Evolutionary conservation across 2,888 invertebrate species (phyloP), one percentile per base, ranked within the genome.

Genomic region (Tinea trinotella): DNA sequence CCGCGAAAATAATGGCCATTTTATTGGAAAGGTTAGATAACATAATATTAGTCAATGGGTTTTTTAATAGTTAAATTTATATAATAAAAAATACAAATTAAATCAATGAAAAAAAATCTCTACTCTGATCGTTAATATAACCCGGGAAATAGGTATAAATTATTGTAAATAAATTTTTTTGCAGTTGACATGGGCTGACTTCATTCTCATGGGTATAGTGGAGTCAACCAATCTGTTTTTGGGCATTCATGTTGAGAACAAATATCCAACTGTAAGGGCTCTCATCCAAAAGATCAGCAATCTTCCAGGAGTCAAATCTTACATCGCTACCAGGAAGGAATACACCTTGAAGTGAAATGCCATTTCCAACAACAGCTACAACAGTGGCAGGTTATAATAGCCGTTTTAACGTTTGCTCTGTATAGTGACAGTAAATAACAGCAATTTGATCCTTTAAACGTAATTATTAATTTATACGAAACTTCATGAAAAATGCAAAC

Each of bases 141-240:
- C 40, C 12, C 10, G 4, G 13, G 6, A 24, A 24, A 9, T 24
- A 9, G 5, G 24, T 24, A 24, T 7, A 4, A 46, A 15, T 7
- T 4, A 22, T 24, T 19, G 22, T 12, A 4, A 50, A 50, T 12
- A 50, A 9, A 7, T 46, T 3, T 18, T 15, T 6, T 66, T 68
- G 17, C 65, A 82, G 82, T 55, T 81, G 19, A 68, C 69, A 54
- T 84, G 83, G 83, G 80, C 70, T 5, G 83, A 84, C 57, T 81
- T 82, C 57, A 57, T 79, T 12, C 61, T 83, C 0, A 68, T 76
- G 6, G 78, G 75, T 0, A 66, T 80, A 30, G 62, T 80, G 0
- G 84, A 84, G 55, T 63, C 72, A 0, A 60, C 61, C 0, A 68
- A 76, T 59, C 56, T 75, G 0, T 67, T 75, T 57, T 60, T 76